Base-by-base conservation (phyloP, 2,113 vertebrate species). In the Microcebus ravelobensis region DNA sequence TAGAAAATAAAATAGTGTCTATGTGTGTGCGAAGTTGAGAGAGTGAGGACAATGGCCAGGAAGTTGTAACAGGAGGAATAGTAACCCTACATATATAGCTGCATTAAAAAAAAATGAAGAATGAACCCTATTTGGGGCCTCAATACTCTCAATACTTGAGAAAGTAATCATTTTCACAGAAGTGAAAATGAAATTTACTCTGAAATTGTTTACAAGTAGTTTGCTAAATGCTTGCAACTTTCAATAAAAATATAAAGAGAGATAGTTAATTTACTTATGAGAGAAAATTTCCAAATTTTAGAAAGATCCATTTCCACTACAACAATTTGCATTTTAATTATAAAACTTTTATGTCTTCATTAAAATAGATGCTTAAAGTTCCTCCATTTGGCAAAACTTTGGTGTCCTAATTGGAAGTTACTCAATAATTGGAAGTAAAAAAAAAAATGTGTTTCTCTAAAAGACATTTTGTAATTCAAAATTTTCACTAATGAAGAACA, bases 401-500 rank as follows among this genome's bases (percentile, higher is more conserved):
- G 20, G 27, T 55, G 6, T 63, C 61, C 63, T 95, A 61, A 73
- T 76, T 95, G 74, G n/a, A 87, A 94, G 52, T 92, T 73, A 77
- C 25, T 77, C 61, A 90, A 67, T 79, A 92, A 87, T 6, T 91
- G 48, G 9, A 89, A 79, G 13, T 27, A 27, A 63, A 63, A 63
- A 45, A 61, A 84, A 74, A 83, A 59, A 67, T 15, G 2, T 68
- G 39, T 92, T 95, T 96, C 42, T 94, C 36, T 86, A 79, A 92
- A 87, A 87, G 80, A 76, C 31, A 68, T 82, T 94, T 88, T 87
- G 13, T 39, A 94, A 79, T 73, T 94, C 25, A 77, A 77, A 85
- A n/a, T 84, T 90, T 15, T 73, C 39, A 48, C 11, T 81, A 84
- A 55, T 12, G 8, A 18, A 57, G 15, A 83, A 50, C 6, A 68